Base-by-base conservation (phyloP, 2,888 invertebrate species). In the Anthophora plumipes region DNA sequence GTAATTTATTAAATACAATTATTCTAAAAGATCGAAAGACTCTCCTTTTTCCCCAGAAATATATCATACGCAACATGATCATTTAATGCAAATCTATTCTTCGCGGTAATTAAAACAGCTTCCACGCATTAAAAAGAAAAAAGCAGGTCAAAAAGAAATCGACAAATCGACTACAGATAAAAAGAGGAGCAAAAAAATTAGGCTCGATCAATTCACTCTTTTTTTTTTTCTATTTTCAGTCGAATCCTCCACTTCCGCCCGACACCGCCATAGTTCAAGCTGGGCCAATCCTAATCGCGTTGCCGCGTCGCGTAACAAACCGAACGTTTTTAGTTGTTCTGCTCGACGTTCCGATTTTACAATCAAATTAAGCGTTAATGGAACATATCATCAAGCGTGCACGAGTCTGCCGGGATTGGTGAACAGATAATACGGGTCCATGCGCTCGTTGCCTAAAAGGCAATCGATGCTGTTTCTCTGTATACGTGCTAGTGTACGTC, bases 351-450 rank as follows among this genome's bases (percentile, higher is more conserved):
- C 14, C 67, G 69, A 80, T 72, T 82, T 69, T 68, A 77, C 77
- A 64, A 83, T 83, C 64, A 73, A 81, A 81, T 81, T 77, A 77
- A 83, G 70, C 80, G 73, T 77, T 81, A 68, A 81, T 81, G 77
- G 67, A 77, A 81, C 67, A 73, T 77, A 81, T 81, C 82, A 69
- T 79, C 59, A 70, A 61, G 46, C 41, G 70, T 70, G 72, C 63
- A 71, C 81, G 77, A 76, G 68, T 48, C 67, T 63, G 50, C 48
- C 54, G 57, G 77, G 77, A 81, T 81, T 68, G 77, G 70, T 37
- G 75, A 69, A 55, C 64, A 52, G 75, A 63, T 80, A 69, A 80
- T 67, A 74, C 63, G 43, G 77, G 77, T 67, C 83, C 76, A 66
- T 63, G 83, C 61, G 77, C 67, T 67, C 57, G 77, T 64, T 60